A percentile compares a stretch with the other conserved stretches of the same genome.
These are phyloP conservation scores for Diaperis boleti DNA, from an alignment of 2,888 invertebrate species.

Conservation along the genomic window DNA sequence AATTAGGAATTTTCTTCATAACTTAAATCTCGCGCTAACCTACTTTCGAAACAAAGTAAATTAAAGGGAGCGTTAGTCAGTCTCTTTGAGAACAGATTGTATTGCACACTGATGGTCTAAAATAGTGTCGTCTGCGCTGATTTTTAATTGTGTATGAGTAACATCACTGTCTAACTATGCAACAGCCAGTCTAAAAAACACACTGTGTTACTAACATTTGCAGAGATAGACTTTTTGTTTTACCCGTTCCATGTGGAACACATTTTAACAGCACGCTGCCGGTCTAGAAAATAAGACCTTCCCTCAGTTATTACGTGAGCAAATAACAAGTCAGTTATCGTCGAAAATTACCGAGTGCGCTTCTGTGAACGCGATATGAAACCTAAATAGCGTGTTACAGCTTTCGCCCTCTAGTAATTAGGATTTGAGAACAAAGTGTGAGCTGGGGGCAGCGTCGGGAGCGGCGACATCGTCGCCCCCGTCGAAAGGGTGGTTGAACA, in stretches of 20 bases:
- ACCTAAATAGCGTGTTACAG: conserved; percentile 54
- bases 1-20: conserved; percentile 63
- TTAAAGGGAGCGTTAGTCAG: no score
- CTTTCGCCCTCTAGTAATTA: conserved; percentile 58
- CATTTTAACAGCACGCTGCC: no score
- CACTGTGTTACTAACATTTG: no score
- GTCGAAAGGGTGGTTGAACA: conserved; percentile 35
- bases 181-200: no score
- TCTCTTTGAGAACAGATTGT: no score
- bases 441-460: conserved; percentile 47
- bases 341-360: conserved; percentile 48
- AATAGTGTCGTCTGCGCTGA: no score
- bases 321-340: conserved; percentile 45
- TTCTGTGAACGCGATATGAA: conserved; percentile 56
- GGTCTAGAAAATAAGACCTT: no score
- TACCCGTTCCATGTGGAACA: no score
- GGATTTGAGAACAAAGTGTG: conserved; percentile 60
- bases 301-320: conserved; percentile 38
- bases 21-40: conserved; percentile 51
- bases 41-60: conserved; percentile 46
- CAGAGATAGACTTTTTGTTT: no score
- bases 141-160: no score
- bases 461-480: conserved; percentile 36
- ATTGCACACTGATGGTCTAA: no score
- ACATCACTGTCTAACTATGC: no score